Percentiles rank a stretch among this genome's conserved stretches.
These are phyloP conservation scores for Sicus ferrugineus DNA, from an alignment of 2,888 invertebrate species.

Conservation along the genomic window DNA sequence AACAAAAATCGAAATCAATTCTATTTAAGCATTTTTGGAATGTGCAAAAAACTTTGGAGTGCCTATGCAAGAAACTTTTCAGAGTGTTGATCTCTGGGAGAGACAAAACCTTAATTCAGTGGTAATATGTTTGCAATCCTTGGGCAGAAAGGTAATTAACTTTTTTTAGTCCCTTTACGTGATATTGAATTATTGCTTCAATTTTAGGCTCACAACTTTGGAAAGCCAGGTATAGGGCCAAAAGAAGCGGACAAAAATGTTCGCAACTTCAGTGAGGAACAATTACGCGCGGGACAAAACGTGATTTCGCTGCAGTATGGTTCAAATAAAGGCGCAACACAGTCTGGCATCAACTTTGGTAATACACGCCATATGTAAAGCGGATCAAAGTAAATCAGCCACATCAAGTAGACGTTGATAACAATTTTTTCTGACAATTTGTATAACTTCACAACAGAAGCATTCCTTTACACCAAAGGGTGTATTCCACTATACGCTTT, in stretches of 20 bases:
- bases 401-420: too few species aligned
- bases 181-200: background rate
- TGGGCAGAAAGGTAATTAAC: slow-evolving; percentile 85
- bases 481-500: too few species aligned
- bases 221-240: slow-evolving; percentile 91
- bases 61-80: slow-evolving; percentile 93
- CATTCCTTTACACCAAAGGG: too few species aligned
- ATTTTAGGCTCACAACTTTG: slow-evolving; percentile 77
- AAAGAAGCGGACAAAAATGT: slow-evolving; percentile 96
- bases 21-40: slow-evolving; percentile 76
- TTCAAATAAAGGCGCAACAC: slow-evolving; percentile 96
- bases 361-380: slow-evolving; percentile 96
- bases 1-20: slow-evolving; percentile 7
- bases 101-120: slow-evolving; percentile 95
- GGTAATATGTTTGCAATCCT: slow-evolving; percentile 91
- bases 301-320: slow-evolving; percentile 96
- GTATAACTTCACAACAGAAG: too few species aligned
- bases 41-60: slow-evolving; percentile 87
- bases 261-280: slow-evolving; percentile 92
- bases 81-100: slow-evolving; percentile 97
- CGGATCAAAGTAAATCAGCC: background rate
- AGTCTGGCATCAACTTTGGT: slow-evolving; percentile 96
- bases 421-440: too few species aligned
- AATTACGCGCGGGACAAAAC: slow-evolving; percentile 89
- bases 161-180: background rate